Base-by-base conservation (phyloP, 2,888 invertebrate genomes). In the Drosophila birchii region DNA sequence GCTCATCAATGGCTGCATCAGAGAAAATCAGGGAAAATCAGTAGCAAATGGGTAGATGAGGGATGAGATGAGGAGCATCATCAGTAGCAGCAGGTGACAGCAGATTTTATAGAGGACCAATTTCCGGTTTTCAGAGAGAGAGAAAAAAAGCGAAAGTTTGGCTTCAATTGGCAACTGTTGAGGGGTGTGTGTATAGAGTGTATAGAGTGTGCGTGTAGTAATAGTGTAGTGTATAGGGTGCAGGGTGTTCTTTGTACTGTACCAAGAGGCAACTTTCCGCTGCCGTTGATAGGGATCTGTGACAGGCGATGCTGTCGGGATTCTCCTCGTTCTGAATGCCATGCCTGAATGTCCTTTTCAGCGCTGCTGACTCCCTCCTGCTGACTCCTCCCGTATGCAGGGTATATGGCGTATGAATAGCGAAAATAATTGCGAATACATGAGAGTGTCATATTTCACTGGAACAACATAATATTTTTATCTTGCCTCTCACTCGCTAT, bases 381-480 rank as follows among this genome's bases (percentile, higher is more conserved):
- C 41, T 45, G 29, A 20, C 29, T 51, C 23, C 53, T 38, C 41
- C 20, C 29, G 38, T 20, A 34, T 49, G 34, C 39, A 23, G 61
- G 64, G 49, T 47, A 29, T 49, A 49, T 20, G 49, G 49, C 51
- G 51, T 36, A 73, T 84, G 86, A 86, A 84, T 81, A 78, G 85
- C 81, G 77, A 84, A 84, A 84, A 86, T 84, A 84, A 84, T 84
- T 86, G 86, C 78, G 69, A 80, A 86, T 84, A 84, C 84, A 81
- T 80, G 78, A 72, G 73, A 81, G 84, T 84, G 86, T 84, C 86
- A 86, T 86, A 84, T 86, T 84, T 84, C 78, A 84, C 81, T 76
- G 76, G 72, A 77, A 81, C 78, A 84, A 75, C 76, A 79, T 76
- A 70, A 75, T 69, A 62, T 71, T 69, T 72, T 67, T 66, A 54